Evolutionary conservation across 1,140 invertebrate genomes (phyloP), one percentile per base, ranked within the genome.

Genomic region (Conopomorpha cramerella): DNA sequence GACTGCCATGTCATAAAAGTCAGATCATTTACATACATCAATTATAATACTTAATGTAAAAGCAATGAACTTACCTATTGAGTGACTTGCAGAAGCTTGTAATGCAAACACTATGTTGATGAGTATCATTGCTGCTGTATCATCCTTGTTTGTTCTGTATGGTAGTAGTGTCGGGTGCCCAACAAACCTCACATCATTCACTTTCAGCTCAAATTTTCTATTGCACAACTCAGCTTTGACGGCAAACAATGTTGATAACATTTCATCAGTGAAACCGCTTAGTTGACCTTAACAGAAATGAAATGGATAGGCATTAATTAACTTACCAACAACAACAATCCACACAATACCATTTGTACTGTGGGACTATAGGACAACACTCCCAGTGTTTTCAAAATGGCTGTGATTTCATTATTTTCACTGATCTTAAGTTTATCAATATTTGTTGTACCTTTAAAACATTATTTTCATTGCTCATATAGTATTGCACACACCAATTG

Each of bases 81-180:
- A 95, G 72, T 93, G 91, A 77, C 88, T 92, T 16, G 93, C 92
- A 54, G 90, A 86, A 1, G 94, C 93, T 70, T 89, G 86, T 18
- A 97, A 67, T 8, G 92, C 93, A 85, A 96, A 96, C 1, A 96
- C 92, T 55, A 96, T 89, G 72, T 96, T 93, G 33, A 96, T 93
- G 15, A 95, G 80, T 66, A 91, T 89, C 34, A 87, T 87, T 16
- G 85, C 85, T 39, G 81, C 80, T 47, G 85, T 84, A 41, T 84
- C 80, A 73, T 84, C 79, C 42, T 84, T 84, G 25, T 80, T 80
- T 18, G 83, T 81, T 47, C 83, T 70, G 13, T 85, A 82, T 32
- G 84, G 83, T 14, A 95, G 78, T 13, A 89, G 61, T 1, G 91
- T 92, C 0, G 95, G 95, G 78, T 95, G 94, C 4, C 94, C 93